A percentile compares a stretch with the other conserved stretches of the same genome.
These are phyloP conservation scores for Drosophila bipectinata DNA, from an alignment of 1,140 invertebrate species.

Conservation along the genomic window DNA sequence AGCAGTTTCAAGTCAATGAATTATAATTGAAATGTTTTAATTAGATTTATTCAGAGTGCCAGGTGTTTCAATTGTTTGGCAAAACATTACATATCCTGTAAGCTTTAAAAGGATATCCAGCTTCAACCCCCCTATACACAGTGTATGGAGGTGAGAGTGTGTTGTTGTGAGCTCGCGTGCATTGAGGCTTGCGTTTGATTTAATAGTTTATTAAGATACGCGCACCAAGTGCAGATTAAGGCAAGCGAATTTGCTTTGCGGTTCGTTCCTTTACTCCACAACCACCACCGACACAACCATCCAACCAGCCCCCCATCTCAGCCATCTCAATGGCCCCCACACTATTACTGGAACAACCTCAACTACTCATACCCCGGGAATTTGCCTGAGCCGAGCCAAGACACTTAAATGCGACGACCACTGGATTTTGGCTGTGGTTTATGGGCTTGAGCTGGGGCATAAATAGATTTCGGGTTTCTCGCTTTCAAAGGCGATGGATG, in stretches of 20 bases:
- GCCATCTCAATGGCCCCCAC: background rate
- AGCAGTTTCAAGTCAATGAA: background rate
- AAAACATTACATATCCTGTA: background rate
- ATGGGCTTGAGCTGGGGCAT: conserved; percentile 72
- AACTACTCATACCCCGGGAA: conserved; percentile 13
- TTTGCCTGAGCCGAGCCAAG: conserved; percentile 9
- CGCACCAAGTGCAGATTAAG: conserved; percentile 77
- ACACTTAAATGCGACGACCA: conserved; percentile 79
- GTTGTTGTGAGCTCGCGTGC: conserved; percentile 55
- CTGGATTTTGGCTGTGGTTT: conserved; percentile 80
- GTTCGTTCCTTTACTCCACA: conserved; percentile 19
- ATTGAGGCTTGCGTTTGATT: conserved; percentile 79
- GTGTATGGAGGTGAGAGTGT: background rate
- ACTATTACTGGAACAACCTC: conserved; percentile 7
- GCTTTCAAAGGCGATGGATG: conserved; percentile 7
- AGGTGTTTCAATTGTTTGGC: background rate
- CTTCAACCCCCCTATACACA: background rate
- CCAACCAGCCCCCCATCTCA: background rate
- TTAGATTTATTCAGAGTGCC: background rate
- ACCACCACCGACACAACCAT: background rate
- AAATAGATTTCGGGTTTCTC: conserved; percentile 69
- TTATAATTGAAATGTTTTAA: background rate
- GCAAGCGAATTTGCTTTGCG: conserved; percentile 66
- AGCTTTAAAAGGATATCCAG: conserved; percentile 18
- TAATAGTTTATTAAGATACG: conserved; percentile 82